Conservation (phyloP, 35 echinoderm and acorn worm genomes). For the Nesometra sesokonis region DNA sequence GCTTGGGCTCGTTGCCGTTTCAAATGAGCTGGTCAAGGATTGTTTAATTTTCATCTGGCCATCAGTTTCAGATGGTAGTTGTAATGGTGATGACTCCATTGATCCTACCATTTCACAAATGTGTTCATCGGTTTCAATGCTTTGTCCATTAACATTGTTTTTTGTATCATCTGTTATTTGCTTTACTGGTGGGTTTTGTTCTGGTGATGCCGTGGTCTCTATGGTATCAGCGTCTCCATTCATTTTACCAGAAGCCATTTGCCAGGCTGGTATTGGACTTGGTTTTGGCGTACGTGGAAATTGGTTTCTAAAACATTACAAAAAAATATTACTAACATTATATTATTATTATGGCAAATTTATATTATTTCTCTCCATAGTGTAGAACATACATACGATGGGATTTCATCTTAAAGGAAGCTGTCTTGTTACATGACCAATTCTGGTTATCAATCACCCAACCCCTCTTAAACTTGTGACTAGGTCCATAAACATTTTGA, state of each 20-base stretch:
- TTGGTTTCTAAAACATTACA: background rate
- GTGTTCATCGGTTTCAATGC: background rate
- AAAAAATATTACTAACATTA: background rate
- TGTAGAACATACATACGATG: background rate
- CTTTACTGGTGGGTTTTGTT: background rate
- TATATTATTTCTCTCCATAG: background rate
- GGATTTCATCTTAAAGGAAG: no score
- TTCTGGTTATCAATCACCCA: no score
- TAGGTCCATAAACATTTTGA: no score
- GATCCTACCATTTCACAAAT: background rate
- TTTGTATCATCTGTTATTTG: background rate
- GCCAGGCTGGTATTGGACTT: constrained; percentile 12
- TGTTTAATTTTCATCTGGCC: background rate
- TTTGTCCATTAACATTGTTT: background rate
- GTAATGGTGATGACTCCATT: no score
- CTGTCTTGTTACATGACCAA: no score
- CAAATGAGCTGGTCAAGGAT: background rate
- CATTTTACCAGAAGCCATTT: background rate
- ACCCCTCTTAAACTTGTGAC: no score
- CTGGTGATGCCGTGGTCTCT: background rate
- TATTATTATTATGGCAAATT: background rate
- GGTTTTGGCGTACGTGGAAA: constrained; percentile 2
- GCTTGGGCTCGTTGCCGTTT: background rate
- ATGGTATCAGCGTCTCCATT: background rate
- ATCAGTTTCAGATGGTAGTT: background rate